A percentile compares a stretch with the other conserved stretches of the same genome.
Conservation (phyloP, 2,888 invertebrate species). For the Tachystola acroxantha region DNA sequence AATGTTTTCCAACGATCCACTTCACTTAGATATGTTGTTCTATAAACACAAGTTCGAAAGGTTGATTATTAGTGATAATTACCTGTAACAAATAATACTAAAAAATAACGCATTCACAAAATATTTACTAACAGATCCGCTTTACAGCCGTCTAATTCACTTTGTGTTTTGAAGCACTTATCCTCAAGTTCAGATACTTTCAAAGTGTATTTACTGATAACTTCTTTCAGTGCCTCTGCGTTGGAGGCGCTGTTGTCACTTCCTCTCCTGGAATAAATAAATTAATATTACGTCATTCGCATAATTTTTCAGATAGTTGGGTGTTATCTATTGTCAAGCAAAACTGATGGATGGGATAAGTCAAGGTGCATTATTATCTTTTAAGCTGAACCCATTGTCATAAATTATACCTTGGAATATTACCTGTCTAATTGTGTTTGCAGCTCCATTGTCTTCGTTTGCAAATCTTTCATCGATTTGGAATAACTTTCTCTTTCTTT, state of each 20-base stretch:
- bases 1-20: constrained; percentile 81
- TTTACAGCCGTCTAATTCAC: constrained; percentile 58
- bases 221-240: constrained; percentile 42
- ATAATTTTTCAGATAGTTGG: constrained; percentile 16
- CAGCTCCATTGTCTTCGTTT: constrained; percentile 45
- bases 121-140: constrained; percentile 67
- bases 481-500: constrained; percentile 71
- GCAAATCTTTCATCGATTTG: constrained; percentile 47
- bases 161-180: constrained; percentile 58
- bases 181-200: constrained; percentile 60
- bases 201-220: constrained; percentile 55
- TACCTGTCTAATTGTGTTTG: constrained; percentile 56
- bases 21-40: constrained; percentile 53
- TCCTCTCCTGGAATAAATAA: constrained; percentile 46
- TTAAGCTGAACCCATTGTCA: too few species aligned
- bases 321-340: constrained; percentile 31
- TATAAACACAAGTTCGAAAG: constrained; percentile 23
- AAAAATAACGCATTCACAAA: constrained; percentile 61
- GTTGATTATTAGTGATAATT: too few species aligned
- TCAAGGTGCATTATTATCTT: not conserved
- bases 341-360: constrained; percentile 37
- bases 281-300: constrained; percentile 22
- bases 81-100: constrained; percentile 16
- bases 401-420: not conserved
- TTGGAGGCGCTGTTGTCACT: constrained; percentile 34